Evolutionary conservation across 2,113 vertebrate species (phyloP).

Genomic region (Parus major): DNA sequence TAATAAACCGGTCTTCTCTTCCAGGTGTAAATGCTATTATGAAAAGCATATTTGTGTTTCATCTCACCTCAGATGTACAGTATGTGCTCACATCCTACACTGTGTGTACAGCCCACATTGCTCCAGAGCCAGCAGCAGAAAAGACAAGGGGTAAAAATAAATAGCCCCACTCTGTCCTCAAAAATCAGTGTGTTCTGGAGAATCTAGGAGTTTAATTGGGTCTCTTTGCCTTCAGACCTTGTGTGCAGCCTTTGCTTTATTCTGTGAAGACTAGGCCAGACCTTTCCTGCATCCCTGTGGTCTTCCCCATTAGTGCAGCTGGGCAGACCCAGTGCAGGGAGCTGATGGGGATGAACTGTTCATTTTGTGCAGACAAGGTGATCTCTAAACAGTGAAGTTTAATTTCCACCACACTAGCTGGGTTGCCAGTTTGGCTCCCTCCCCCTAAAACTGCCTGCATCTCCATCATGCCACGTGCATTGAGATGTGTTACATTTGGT

Average conservation of each 20-base stretch:
- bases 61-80: slow-evolving; percentile 74
- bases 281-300: neutral
- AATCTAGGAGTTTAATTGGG: neutral
- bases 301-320: neutral
- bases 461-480: accelerated
- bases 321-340: accelerated
- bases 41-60: slow-evolving; percentile 79
- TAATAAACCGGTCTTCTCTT: slow-evolving; percentile 78
- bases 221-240: neutral
- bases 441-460: neutral
- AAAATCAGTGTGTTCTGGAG: neutral
- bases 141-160: slow-evolving; percentile 16
- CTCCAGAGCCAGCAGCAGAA: slow-evolving; percentile 36
- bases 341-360: neutral
- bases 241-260: neutral
- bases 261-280: neutral
- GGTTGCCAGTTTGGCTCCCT: neutral
- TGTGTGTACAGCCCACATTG: slow-evolving; percentile 35
- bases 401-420: neutral
- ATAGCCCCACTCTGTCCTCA: neutral
- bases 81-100: slow-evolving; percentile 69
- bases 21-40: slow-evolving; percentile 83
- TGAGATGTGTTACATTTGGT: neutral
- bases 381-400: neutral
- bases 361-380: neutral